These are phyloP conservation scores for Eudasyphora cyanicolor DNA, from an alignment of 2,888 invertebrate species.

Conservation along the genomic window DNA sequence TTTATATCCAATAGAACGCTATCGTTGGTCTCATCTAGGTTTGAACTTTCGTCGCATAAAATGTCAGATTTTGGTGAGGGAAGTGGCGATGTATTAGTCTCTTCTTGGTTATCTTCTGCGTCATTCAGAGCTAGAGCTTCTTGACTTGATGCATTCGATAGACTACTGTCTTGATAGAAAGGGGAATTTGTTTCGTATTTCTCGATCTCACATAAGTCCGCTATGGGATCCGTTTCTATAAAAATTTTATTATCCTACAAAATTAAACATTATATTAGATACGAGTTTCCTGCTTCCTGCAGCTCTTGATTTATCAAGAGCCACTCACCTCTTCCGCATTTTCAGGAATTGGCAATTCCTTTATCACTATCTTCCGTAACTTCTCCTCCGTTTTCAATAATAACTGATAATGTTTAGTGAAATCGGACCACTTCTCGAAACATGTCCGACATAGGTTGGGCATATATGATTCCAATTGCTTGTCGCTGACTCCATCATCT, in stretches of 20 bases:
- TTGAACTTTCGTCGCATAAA: not conserved
- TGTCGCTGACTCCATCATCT: not conserved
- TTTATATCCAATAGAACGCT: not conserved
- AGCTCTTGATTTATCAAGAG: too few relatives aligned
- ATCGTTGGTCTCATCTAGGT: not conserved
- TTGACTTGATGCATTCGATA: not conserved
- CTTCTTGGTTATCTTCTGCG: not conserved
- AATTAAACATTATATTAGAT: not conserved
- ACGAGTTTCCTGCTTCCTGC: too few relatives aligned
- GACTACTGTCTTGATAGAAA: slow-evolving; percentile 11
- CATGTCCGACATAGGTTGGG: slow-evolving; percentile 52
- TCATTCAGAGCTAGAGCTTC: not conserved
- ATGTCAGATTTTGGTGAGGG: not conserved
- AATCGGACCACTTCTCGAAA: slow-evolving; percentile 55
- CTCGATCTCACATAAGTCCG: slow-evolving; percentile 30
- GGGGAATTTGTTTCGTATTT: slow-evolving; percentile 46
- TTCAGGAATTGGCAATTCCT: not conserved
- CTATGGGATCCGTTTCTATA: slow-evolving; percentile 10
- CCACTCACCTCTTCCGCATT: slow-evolving; percentile 37
- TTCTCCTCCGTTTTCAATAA: slow-evolving; percentile 35
- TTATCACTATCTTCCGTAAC: slow-evolving; percentile 35
- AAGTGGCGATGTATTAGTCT: not conserved
- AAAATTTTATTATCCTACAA: slow-evolving; percentile 46
- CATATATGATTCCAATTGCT: slow-evolving; percentile 23
- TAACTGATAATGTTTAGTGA: slow-evolving; percentile 29